These are phyloP conservation scores for Drosophila asahinai DNA, from an alignment of 1,140 invertebrate genomes.

Conservation along the genomic window DNA sequence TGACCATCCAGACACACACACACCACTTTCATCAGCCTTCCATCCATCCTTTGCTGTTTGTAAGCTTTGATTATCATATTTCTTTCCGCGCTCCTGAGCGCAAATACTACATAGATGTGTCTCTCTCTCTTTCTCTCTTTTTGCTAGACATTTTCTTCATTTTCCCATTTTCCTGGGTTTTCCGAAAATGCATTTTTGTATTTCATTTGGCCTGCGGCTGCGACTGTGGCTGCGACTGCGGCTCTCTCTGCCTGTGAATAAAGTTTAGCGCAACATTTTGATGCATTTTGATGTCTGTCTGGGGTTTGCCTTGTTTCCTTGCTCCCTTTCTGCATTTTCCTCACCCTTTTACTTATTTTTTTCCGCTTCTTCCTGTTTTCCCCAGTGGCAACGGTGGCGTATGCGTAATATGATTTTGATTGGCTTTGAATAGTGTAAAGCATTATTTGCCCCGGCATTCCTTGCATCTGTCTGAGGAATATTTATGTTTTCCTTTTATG, in stretches of 20 bases:
- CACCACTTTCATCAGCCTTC: slow-evolving; percentile 2
- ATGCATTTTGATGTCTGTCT: slow-evolving; percentile 69
- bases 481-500: slow-evolving; percentile 14
- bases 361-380: slow-evolving; percentile 5
- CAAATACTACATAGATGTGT: slow-evolving; percentile 48
- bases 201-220: slow-evolving; percentile 64
- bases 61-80: slow-evolving; percentile 78
- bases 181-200: slow-evolving; percentile 66
- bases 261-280: slow-evolving; percentile 79
- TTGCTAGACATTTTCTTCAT: slow-evolving; percentile 2
- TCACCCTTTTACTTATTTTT: not conserved
- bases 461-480: slow-evolving; percentile 1
- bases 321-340: not conserved
- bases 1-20: not conserved
- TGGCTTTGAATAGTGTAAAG: slow-evolving; percentile 68
- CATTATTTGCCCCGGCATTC: slow-evolving; percentile 27
- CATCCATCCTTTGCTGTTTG: slow-evolving; percentile 34
- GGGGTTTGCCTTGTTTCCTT: slow-evolving; percentile 1
- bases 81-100: slow-evolving; percentile 58
- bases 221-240: slow-evolving; percentile 10
- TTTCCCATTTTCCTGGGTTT: slow-evolving; percentile 16
- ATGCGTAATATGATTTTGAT: slow-evolving; percentile 80
- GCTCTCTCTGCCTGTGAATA: slow-evolving; percentile 51
- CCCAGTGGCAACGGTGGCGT: slow-evolving; percentile 45
- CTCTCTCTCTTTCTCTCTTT: not conserved